These are phyloP conservation scores for Tragopan temminckii DNA, from an alignment of 2,797 vertebrate species.

Conservation along the genomic window DNA sequence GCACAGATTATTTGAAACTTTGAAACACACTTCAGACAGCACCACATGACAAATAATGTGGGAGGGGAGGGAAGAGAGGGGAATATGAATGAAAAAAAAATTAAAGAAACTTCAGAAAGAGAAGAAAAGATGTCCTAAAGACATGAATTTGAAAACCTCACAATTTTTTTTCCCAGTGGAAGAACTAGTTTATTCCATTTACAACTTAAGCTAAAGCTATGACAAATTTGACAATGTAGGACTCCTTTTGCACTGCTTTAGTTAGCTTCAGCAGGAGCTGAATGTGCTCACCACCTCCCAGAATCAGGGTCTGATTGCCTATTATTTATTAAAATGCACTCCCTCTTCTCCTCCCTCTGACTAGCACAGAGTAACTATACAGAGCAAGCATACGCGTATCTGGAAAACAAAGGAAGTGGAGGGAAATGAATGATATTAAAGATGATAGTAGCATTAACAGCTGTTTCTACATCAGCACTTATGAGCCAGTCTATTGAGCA, in stretches of 20 bases:
- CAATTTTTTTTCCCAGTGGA: neutral
- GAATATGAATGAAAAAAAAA: neutral
- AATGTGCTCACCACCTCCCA: neutral
- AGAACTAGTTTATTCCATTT: neutral
- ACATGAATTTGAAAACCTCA: neutral
- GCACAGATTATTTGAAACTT: neutral
- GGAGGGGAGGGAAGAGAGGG: neutral
- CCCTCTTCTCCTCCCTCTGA: slow-evolving; percentile 11
- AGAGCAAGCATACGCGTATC: neutral
- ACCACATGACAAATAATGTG: neutral
- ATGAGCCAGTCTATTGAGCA: slow-evolving; percentile 72
- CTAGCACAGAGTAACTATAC: slow-evolving; percentile 6
- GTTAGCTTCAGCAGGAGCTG: neutral
- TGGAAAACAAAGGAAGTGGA: slow-evolving; percentile 54
- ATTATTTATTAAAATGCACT: slow-evolving; percentile 17
- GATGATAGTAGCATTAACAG: slow-evolving; percentile 70
- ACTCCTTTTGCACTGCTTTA: neutral
- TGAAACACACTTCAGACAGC: neutral
- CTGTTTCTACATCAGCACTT: slow-evolving; percentile 77
- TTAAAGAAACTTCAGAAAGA: neutral
- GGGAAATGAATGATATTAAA: slow-evolving; percentile 46
- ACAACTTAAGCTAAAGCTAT: neutral
- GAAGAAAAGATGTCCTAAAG: neutral
- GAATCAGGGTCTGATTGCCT: slow-evolving; percentile 7
- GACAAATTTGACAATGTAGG: neutral